Percentiles rank a stretch among this genome's conserved stretches.
phyloP scores from a whole-genome alignment of 2,797 vertebrate species.

The Cygnus olor region DNA sequence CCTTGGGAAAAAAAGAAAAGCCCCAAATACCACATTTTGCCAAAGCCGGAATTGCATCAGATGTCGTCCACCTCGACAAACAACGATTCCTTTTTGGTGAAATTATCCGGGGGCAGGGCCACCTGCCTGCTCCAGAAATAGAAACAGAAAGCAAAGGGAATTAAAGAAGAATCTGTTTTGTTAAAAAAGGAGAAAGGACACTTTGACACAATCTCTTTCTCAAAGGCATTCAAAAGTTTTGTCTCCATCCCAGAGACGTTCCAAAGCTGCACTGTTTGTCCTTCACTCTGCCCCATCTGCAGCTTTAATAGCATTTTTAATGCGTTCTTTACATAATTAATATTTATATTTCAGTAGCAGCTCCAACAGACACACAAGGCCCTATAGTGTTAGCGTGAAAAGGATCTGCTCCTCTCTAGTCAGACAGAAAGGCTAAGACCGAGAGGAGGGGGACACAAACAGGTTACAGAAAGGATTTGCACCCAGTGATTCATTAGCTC shows the following conservation, averaged over 20 bases:
- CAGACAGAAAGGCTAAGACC: background rate
- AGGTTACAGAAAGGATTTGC: background rate
- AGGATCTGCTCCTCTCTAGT: background rate
- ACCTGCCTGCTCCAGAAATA: background rate
- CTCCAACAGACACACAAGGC: background rate
- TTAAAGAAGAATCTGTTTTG: background rate
- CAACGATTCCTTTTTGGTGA: background rate
- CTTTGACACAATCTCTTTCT: background rate
- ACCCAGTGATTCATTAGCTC: background rate
- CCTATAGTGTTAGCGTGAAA: background rate
- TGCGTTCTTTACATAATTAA: slow-evolving; percentile 45
- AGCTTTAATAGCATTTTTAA: background rate
- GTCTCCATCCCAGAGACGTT: background rate
- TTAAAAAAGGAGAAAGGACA: background rate
- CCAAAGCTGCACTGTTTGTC: slow-evolving; percentile 2
- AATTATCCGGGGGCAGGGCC: background rate
- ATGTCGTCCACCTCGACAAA: background rate
- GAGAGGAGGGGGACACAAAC: background rate
- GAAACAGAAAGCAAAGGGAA: background rate
- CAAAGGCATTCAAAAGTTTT: background rate
- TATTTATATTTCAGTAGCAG: slow-evolving; percentile 52
- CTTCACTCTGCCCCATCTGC: slow-evolving; percentile 1
- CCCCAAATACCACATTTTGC: background rate
- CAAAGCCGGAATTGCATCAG: background rate
- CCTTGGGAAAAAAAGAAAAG: background rate